A percentile compares a stretch with the other conserved stretches of the same genome.
phyloP scores from a whole-genome alignment of 2,888 invertebrate species.

The Pterobdella sp. region DNA sequence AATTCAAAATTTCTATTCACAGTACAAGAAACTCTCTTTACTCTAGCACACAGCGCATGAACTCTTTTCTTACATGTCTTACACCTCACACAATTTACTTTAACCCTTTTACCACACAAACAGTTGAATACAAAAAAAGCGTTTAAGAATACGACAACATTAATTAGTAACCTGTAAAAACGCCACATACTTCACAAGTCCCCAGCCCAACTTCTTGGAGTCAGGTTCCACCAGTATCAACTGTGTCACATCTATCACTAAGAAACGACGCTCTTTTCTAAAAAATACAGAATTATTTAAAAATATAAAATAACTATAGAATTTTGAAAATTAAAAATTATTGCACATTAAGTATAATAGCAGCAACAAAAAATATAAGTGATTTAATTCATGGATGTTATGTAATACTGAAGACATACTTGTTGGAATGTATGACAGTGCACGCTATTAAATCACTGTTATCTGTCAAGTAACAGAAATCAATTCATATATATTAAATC shows the following conservation, averaged over 20 bases:
- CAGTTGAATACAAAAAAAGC: too few relatives aligned
- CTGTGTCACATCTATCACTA: conserved; percentile 89
- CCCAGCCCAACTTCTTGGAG: conserved; percentile 87
- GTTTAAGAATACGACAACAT: too few relatives aligned
- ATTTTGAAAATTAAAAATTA: neutral
- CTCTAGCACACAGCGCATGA: too few relatives aligned
- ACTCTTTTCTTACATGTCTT: too few relatives aligned
- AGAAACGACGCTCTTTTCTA: conserved; percentile 79
- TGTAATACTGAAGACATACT: conserved; percentile 40
- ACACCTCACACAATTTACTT: too few relatives aligned
- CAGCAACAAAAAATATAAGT: neutral
- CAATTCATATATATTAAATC: too few relatives aligned
- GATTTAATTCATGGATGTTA: neutral
- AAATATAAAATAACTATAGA: conserved; percentile 11
- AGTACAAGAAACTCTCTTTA: too few relatives aligned
- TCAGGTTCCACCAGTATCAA: conserved; percentile 95
- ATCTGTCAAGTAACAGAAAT: conserved; percentile 58
- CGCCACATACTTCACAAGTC: conserved; percentile 90
- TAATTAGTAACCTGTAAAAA: conserved; percentile 63
- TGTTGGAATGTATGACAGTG: conserved; percentile 79
- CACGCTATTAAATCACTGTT: conserved; percentile 95
- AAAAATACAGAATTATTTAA: conserved; percentile 50
- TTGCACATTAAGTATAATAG: neutral
- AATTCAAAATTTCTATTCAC: too few relatives aligned
- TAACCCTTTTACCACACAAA: too few relatives aligned